Conservation (phyloP, 2,888 invertebrate genomes). For the Agrotis clavis region DNA sequence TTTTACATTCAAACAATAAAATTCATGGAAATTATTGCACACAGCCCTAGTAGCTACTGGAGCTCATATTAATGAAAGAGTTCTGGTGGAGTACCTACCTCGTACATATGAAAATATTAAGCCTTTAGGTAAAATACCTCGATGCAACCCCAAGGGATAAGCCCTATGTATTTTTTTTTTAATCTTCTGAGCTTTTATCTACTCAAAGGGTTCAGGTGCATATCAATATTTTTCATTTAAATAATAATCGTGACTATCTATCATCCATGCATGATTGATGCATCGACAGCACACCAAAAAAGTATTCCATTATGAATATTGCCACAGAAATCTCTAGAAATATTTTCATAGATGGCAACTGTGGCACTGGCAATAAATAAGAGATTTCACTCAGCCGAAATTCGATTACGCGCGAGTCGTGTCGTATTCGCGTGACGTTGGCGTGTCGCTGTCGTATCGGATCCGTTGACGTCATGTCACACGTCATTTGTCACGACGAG, state of each 20-base stretch:
- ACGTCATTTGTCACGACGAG: conserved; percentile 70
- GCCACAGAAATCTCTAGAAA: conserved; percentile 30
- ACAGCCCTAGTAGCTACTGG: no score
- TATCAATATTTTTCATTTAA: conserved; percentile 26
- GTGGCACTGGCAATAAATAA: conserved; percentile 62
- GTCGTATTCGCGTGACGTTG: conserved; percentile 65
- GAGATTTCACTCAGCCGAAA: conserved; percentile 65
- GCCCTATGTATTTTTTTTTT: not conserved
- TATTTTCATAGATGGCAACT: conserved; percentile 31
- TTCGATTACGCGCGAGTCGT: conserved; percentile 74
- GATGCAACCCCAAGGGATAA: not conserved
- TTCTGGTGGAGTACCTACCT: not conserved
- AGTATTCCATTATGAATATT: conserved; percentile 34
- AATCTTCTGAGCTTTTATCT: not conserved
- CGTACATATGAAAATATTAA: not conserved
- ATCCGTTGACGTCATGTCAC: conserved; percentile 63
- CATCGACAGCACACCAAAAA: conserved; percentile 3
- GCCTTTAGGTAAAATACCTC: no score
- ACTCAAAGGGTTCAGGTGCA: conserved; percentile 17
- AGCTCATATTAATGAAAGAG: not conserved
- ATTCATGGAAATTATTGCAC: no score
- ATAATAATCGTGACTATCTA: conserved; percentile 22
- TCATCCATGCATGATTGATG: conserved; percentile 41
- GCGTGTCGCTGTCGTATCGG: conserved; percentile 63
- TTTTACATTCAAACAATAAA: no score